Evolutionary conservation across 2,113 vertebrate genomes (phyloP).

Genomic region (Boulengeromyrus knoepffleri): DNA sequence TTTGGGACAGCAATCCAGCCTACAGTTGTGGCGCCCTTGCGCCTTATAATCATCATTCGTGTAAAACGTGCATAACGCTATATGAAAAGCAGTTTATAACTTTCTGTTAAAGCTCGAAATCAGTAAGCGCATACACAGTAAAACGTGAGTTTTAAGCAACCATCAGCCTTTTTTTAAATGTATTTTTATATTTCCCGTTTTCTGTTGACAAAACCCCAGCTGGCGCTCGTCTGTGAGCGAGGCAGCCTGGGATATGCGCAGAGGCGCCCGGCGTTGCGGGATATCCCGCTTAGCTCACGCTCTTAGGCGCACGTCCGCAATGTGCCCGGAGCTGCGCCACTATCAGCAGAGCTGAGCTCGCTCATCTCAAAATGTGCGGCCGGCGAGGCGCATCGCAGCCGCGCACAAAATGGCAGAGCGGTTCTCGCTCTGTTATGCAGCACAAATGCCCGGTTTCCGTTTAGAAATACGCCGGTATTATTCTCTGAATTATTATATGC

Average conservation of each 20-base stretch:
- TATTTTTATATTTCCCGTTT: neutral
- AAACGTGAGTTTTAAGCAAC: neutral
- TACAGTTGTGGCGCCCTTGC: neutral
- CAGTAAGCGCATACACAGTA: neutral
- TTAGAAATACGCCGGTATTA: neutral
- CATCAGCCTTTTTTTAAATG: neutral
- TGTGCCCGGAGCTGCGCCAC: neutral
- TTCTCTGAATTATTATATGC: neutral
- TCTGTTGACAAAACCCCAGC: neutral
- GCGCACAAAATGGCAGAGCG: conserved; percentile 12
- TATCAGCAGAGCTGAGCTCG: neutral
- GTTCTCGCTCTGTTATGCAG: neutral
- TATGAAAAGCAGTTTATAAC: neutral
- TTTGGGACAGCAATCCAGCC: neutral
- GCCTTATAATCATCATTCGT: neutral
- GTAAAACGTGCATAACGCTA: neutral
- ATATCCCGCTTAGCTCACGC: neutral
- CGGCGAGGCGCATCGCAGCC: neutral
- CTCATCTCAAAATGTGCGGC: neutral
- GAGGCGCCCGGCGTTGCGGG: neutral
- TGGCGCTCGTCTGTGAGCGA: neutral
- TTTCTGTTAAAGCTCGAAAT: neutral
- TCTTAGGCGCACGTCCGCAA: neutral
- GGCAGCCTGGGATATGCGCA: neutral
- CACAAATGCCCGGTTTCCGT: neutral